phyloP scores from a whole-genome alignment of 2,797 vertebrate genomes.

The Tragopan temminckii region DNA sequence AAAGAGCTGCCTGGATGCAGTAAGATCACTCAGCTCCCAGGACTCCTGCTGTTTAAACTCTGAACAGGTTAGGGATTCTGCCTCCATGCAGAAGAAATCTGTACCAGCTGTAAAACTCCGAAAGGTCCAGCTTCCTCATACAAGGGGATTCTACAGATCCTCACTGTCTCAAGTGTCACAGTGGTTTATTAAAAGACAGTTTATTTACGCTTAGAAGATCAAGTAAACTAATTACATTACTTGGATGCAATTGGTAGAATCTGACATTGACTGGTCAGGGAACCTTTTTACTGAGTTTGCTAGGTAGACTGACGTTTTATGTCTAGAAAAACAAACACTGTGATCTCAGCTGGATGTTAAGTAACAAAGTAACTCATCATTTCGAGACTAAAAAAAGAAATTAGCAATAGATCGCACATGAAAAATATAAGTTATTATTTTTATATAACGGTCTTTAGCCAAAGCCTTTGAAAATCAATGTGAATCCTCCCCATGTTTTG shows the following conservation, averaged over 20 bases:
- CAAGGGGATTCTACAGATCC: neutral
- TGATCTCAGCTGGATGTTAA: neutral
- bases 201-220: neutral
- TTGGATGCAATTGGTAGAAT: neutral
- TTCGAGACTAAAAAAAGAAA: neutral
- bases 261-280: neutral
- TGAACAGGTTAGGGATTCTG: neutral
- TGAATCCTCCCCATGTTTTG: neutral
- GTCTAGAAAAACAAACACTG: neutral
- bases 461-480: fast-evolving
- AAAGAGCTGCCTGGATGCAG: neutral
- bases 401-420: fast-evolving
- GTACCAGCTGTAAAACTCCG: neutral
- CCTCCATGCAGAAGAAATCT: neutral
- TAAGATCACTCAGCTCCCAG: neutral
- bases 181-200: neutral
- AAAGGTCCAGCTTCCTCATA: fast-evolving
- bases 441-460: neutral
- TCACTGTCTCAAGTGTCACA: fast-evolving
- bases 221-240: neutral
- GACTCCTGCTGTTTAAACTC: neutral
- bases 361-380: neutral
- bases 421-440: neutral
- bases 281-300: neutral
- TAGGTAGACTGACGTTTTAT: neutral